phyloP scores from a whole-genome alignment of 1,140 invertebrate genomes.

The Chymomyza costata region DNA sequence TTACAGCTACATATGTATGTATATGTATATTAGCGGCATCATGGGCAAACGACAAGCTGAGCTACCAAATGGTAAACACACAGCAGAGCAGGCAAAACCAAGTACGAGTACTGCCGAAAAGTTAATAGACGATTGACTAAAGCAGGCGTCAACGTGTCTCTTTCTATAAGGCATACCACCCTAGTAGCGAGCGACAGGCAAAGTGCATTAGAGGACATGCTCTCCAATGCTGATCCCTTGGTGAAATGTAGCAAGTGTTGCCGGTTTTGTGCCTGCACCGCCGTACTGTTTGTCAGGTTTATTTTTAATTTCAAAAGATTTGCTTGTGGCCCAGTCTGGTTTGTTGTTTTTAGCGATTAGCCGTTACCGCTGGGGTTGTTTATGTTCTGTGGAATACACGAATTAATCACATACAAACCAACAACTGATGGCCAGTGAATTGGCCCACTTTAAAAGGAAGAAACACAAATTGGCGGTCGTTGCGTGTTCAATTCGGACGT shows the following conservation, averaged over 20 bases:
- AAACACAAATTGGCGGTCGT: no score
- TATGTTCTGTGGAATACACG: no score
- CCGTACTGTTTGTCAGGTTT: slow-evolving; percentile 28
- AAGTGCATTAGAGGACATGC: slow-evolving; percentile 57
- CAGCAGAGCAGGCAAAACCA: slow-evolving; percentile 16
- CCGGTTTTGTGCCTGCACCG: slow-evolving; percentile 27
- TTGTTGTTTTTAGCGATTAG: slow-evolving; percentile 71
- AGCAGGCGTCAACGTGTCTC: slow-evolving; percentile 45
- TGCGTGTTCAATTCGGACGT: slow-evolving; percentile 32
- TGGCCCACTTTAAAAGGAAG: no score
- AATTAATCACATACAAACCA: neutral
- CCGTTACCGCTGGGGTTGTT: no score
- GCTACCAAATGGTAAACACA: slow-evolving; percentile 52
- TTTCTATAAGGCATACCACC: slow-evolving; percentile 1
- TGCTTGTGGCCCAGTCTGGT: slow-evolving; percentile 59
- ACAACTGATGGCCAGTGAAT: no score
- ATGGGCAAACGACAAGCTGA: slow-evolving; percentile 36
- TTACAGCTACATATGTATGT: neutral
- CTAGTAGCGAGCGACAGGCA: slow-evolving; percentile 41
- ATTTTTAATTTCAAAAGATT: slow-evolving; percentile 53
- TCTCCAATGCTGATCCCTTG: slow-evolving; percentile 13
- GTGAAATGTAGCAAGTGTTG: slow-evolving; percentile 60
- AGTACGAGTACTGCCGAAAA: slow-evolving; percentile 46
- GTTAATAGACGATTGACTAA: slow-evolving; percentile 72
- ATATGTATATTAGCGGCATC: slow-evolving; percentile 58